These are phyloP conservation scores for Clarias batrachus DNA, from an alignment of 2,113 vertebrate genomes.

Conservation along the genomic window DNA sequence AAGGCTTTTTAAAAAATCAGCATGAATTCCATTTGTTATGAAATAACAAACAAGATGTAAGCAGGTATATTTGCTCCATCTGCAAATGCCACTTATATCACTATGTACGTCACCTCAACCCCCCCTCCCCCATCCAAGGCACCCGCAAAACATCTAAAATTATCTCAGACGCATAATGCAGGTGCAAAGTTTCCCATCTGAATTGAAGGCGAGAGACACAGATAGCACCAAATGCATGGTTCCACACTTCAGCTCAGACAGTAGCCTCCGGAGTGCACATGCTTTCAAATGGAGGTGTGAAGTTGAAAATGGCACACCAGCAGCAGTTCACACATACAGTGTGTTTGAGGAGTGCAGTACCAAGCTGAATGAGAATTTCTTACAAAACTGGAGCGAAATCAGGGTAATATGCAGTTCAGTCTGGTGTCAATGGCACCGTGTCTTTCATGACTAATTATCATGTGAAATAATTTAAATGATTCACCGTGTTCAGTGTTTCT, in stretches of 20 bases:
- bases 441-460: neutral
- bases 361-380: constrained; percentile 42
- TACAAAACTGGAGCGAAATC: constrained; percentile 34
- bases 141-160: constrained; percentile 33
- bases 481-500: neutral
- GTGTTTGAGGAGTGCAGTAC: constrained; percentile 36
- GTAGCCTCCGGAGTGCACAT: constrained; percentile 39
- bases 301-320: constrained; percentile 55
- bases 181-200: constrained; percentile 35
- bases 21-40: constrained; percentile 24
- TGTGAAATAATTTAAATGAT: constrained; percentile 3
- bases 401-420: neutral
- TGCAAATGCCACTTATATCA: constrained; percentile 22
- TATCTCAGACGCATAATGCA: constrained; percentile 23
- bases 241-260: constrained; percentile 44
- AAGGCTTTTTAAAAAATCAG: neutral
- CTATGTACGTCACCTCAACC: neutral
- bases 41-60: constrained; percentile 12
- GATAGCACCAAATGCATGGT: constrained; percentile 41
- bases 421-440: neutral
- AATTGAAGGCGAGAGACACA: constrained; percentile 38
- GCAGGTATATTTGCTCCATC: constrained; percentile 23
- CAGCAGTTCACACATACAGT: constrained; percentile 44
- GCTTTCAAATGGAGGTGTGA: constrained; percentile 49
- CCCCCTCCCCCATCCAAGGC: no score